Evolutionary conservation across 1,140 invertebrate species (phyloP).

Genomic region (Rhopalosiphum maidis): DNA sequence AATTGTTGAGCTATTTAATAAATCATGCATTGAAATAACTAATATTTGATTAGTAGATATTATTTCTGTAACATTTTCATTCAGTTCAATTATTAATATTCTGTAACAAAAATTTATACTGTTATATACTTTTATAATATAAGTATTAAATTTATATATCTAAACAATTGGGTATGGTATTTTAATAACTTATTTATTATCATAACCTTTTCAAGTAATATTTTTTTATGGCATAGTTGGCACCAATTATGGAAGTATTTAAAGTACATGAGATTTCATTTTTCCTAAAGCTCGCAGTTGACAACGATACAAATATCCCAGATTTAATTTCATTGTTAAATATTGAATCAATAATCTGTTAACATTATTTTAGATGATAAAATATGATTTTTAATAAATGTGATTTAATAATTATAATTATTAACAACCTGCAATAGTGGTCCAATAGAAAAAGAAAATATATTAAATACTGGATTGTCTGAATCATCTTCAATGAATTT

Average conservation of each 20-base stretch:
- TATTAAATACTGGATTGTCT: too few species aligned
- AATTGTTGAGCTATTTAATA: not conserved
- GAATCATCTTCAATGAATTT: not conserved
- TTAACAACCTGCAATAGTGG: not conserved
- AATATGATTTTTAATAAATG: not conserved
- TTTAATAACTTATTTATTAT: not conserved
- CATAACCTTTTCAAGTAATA: constrained; percentile 21
- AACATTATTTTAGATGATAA: not conserved
- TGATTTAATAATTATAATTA: not conserved
- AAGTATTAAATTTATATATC: not conserved
- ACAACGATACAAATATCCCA: not conserved
- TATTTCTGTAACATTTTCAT: not conserved
- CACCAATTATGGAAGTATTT: not conserved
- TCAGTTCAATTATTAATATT: constrained; percentile 32
- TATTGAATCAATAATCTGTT: constrained; percentile 32
- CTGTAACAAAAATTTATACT: not conserved
- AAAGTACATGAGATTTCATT: not conserved
- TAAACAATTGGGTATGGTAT: not conserved
- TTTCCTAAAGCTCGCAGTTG: not conserved
- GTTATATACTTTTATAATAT: too few species aligned
- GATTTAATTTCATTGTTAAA: not conserved
- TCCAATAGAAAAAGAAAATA: not conserved
- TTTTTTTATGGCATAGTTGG: constrained; percentile 27
- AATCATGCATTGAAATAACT: not conserved
- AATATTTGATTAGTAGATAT: not conserved